These are phyloP conservation scores for Rhynchonycteris naso DNA, from an alignment of 2,797 vertebrate species.

Conservation along the genomic window DNA sequence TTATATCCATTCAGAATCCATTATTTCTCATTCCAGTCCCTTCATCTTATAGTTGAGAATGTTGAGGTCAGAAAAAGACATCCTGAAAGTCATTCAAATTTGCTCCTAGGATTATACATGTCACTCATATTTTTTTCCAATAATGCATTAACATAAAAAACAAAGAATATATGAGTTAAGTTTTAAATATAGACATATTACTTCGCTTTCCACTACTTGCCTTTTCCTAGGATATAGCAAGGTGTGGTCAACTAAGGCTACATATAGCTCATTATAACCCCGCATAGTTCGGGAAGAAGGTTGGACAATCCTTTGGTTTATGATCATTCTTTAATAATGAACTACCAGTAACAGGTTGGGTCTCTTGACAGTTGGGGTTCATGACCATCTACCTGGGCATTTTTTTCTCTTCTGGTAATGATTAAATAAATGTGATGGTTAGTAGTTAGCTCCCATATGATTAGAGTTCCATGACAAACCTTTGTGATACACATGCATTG, in stretches of 20 bases:
- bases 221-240: background rate
- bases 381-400: background rate
- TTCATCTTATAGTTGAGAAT: background rate
- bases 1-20: background rate
- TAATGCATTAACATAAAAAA: background rate
- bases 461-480: background rate
- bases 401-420: background rate
- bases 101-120: background rate
- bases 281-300: background rate
- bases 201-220: background rate
- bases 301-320: background rate
- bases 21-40: background rate
- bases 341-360: background rate
- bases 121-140: background rate
- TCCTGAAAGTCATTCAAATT: background rate
- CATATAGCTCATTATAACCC: background rate
- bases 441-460: background rate
- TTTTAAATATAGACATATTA: conserved; percentile 31
- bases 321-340: background rate
- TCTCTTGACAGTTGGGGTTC: background rate
- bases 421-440: background rate
- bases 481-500: background rate
- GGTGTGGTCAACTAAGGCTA: background rate
- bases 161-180: background rate
- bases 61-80: background rate